Percentiles rank a stretch among this genome's conserved stretches.
Evolutionary conservation across 2,888 invertebrate genomes (phyloP).

Genomic region (Noctua janthe): DNA sequence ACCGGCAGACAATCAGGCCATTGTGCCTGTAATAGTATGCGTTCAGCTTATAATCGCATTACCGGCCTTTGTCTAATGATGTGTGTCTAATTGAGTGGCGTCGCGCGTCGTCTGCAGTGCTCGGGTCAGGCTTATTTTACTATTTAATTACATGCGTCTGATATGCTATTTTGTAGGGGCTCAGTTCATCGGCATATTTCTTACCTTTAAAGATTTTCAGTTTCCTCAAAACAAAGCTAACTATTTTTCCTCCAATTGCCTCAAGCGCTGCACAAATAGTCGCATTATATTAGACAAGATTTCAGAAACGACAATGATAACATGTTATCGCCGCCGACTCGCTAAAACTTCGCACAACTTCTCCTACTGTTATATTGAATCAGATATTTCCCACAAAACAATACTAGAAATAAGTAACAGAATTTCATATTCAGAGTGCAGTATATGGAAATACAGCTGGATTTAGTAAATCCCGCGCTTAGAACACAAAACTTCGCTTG

Average conservation of each 20-base stretch:
- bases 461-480: slow-evolving; percentile 78
- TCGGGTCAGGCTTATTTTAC: background rate
- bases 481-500: slow-evolving; percentile 79
- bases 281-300: background rate
- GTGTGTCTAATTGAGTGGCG: slow-evolving; percentile 52
- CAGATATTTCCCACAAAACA: slow-evolving; percentile 54
- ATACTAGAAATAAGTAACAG: slow-evolving; percentile 61
- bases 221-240: background rate
- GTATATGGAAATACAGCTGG: slow-evolving; percentile 69
- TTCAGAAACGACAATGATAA: slow-evolving; percentile 20
- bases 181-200: background rate
- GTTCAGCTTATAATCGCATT: slow-evolving; percentile 60
- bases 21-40: slow-evolving; percentile 55
- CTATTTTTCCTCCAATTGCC: background rate
- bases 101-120: slow-evolving; percentile 21
- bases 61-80: slow-evolving; percentile 55
- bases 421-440: slow-evolving; percentile 69
- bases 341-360: slow-evolving; percentile 33
- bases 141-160: slow-evolving; percentile 7
- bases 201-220: background rate
- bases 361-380: slow-evolving; percentile 45
- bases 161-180: background rate
- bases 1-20: slow-evolving; percentile 46
- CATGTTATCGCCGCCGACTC: slow-evolving; percentile 4
- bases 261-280: background rate